Evolutionary conservation across 2,113 vertebrate genomes (phyloP).

Genomic region (Crotalus helleri): DNA sequence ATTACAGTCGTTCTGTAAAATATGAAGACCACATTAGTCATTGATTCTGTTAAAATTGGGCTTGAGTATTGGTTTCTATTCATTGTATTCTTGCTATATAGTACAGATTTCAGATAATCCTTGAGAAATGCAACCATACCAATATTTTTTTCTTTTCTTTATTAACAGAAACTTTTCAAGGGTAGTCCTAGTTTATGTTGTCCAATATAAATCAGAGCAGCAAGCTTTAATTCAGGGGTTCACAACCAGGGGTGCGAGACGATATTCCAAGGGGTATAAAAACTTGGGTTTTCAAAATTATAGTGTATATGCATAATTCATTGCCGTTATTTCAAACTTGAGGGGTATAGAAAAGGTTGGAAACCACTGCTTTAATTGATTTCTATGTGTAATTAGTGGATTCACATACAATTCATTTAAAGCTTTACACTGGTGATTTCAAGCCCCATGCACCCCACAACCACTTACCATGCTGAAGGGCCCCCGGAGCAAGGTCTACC

Average conservation of each 20-base stretch:
- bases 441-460: no score
- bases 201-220: not conserved
- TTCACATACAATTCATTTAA: not conserved
- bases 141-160: not conserved
- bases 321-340: no score
- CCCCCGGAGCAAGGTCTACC: no score
- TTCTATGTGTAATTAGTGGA: not conserved
- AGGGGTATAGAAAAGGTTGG: no score
- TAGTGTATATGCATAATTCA: no score
- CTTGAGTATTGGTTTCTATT: not conserved
- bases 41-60: not conserved
- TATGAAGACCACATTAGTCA: no score
- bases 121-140: not conserved
- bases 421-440: not conserved
- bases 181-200: not conserved
- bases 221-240: not conserved
- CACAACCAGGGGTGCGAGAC: no score
- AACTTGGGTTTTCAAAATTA: no score
- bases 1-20: not conserved
- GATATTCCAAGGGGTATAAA: no score
- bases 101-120: not conserved
- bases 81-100: not conserved
- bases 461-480: no score
- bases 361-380: not conserved
- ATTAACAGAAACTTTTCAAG: not conserved